Evolutionary conservation across 2,888 invertebrate species (phyloP).

Genomic region (Taphrorychus bicolor): DNA sequence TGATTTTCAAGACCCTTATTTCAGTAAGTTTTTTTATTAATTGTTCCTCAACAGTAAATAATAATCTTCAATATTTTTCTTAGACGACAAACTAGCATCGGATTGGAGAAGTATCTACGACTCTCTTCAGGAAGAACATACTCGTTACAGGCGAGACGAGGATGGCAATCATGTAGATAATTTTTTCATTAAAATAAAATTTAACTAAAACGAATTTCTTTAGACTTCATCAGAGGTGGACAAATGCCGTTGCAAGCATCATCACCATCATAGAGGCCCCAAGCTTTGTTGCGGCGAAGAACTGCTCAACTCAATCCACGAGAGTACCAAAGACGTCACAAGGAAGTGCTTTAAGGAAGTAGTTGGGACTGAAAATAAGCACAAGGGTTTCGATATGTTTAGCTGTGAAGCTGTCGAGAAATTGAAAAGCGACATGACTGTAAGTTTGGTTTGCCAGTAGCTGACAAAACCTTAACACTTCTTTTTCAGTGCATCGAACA

Average conservation of each 20-base stretch:
- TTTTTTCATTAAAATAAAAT: background rate
- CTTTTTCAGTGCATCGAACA: slow-evolving; percentile 55
- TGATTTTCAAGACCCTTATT: background rate
- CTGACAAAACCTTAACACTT: background rate
- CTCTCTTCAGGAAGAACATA: background rate
- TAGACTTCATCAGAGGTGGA: slow-evolving; percentile 28
- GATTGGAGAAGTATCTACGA: background rate
- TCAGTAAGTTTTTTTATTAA: background rate
- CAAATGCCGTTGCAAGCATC: slow-evolving; percentile 47
- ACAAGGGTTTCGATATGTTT: slow-evolving; percentile 51
- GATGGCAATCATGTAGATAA: background rate
- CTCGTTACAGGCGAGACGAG: background rate
- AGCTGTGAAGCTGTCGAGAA: slow-evolving; percentile 54
- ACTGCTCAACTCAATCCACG: slow-evolving; percentile 47
- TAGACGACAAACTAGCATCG: background rate
- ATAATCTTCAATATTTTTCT: too few species aligned
- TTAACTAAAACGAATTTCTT: background rate
- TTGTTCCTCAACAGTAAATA: too few species aligned
- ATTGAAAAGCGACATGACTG: slow-evolving; percentile 52
- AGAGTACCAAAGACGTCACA: slow-evolving; percentile 45
- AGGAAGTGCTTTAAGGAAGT: slow-evolving; percentile 52
- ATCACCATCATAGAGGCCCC: slow-evolving; percentile 28
- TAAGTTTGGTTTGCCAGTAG: slow-evolving; percentile 43
- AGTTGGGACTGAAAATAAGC: slow-evolving; percentile 41
- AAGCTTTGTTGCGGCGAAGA: slow-evolving; percentile 54